phyloP scores from a whole-genome alignment of 2,113 vertebrate species.

The Hippoglossus stenolepis region DNA sequence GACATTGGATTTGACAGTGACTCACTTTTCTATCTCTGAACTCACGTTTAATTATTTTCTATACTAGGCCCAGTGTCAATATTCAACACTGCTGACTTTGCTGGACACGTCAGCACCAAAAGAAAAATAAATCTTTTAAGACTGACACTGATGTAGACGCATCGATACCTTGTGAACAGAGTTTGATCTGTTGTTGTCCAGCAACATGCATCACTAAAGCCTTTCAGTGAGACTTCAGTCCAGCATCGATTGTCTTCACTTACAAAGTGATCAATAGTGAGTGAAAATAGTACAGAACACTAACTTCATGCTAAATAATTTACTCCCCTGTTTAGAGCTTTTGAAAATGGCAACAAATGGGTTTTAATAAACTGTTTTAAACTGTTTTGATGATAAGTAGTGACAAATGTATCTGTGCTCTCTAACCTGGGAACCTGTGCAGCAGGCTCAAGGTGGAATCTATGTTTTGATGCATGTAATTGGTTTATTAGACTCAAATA shows the following conservation, averaged over 20 bases:
- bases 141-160: not conserved
- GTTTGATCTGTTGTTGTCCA: constrained; percentile 13
- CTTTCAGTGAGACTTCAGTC: constrained; percentile 27
- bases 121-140: not conserved
- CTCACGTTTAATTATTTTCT: too few species aligned
- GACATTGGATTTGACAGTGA: not conserved
- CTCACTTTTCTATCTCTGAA: not conserved
- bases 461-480: too few species aligned
- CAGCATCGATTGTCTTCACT: constrained; percentile 16
- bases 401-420: too few species aligned
- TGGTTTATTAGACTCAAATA: too few species aligned
- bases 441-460: too few species aligned
- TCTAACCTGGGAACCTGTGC: too few species aligned
- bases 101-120: too few species aligned
- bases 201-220: constrained; percentile 14
- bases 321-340: not conserved
- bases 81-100: not conserved
- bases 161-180: constrained; percentile 24
- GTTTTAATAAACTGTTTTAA: too few species aligned
- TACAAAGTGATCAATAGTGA: constrained; percentile 16
- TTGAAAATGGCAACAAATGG: not conserved
- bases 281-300: not conserved
- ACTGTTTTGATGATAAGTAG: too few species aligned
- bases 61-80: not conserved
- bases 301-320: not conserved